These are phyloP conservation scores for Blastobasis adustella DNA, from an alignment of 2,888 invertebrate species.

Conservation along the genomic window DNA sequence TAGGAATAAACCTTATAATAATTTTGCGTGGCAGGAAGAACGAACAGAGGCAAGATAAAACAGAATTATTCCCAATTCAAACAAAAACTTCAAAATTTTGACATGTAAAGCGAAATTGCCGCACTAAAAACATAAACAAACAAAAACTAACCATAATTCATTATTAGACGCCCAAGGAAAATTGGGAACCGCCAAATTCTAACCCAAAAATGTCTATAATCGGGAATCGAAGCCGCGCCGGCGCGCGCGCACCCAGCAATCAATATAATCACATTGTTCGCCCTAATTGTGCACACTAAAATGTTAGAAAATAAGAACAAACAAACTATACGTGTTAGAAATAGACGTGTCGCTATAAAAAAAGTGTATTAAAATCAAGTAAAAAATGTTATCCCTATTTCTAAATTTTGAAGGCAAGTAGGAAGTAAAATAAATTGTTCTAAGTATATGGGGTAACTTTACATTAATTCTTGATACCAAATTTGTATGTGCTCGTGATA, in stretches of 20 bases:
- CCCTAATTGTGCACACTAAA: constrained; percentile 33
- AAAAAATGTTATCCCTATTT: too few species aligned
- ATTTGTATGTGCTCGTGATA: too few species aligned
- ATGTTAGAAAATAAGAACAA: constrained; percentile 20
- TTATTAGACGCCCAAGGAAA: constrained; percentile 49
- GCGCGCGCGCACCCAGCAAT: constrained; percentile 46
- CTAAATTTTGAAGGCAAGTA: too few species aligned
- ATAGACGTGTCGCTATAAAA: too few species aligned
- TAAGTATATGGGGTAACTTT: too few species aligned
- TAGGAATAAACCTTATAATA: too few species aligned
- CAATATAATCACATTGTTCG: constrained; percentile 60
- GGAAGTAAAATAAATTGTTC: too few species aligned
- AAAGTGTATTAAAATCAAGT: too few species aligned
- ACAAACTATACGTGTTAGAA: too few species aligned
- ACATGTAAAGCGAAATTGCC: constrained; percentile 8
- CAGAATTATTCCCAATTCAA: neutral
- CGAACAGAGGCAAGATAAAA: neutral
- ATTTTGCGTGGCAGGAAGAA: neutral
- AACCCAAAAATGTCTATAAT: constrained; percentile 63
- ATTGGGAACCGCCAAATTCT: constrained; percentile 50
- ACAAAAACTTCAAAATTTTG: neutral
- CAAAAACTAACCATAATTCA: constrained; percentile 46
- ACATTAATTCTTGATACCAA: too few species aligned
- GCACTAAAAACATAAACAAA: constrained; percentile 33
- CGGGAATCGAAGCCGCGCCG: constrained; percentile 45